phyloP scores from a whole-genome alignment of 2,113 vertebrate species.

The Ia io region DNA sequence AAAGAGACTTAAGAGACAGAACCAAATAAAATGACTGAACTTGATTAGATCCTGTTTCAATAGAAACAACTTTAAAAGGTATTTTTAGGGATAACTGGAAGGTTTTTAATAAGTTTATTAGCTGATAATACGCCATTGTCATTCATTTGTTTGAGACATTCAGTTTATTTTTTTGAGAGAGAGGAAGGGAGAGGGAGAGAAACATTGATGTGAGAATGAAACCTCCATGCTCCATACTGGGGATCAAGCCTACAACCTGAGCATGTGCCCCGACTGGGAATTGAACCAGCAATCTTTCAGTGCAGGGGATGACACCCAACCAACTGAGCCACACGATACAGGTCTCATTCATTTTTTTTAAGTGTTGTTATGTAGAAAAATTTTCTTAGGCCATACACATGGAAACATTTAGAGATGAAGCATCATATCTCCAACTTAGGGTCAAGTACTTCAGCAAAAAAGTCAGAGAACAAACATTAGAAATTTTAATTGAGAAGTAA shows the following conservation, averaged over 20 bases:
- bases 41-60: not conserved
- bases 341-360: not conserved
- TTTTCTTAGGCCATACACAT: not conserved
- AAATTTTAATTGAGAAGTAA: too few species aligned
- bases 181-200: not conserved
- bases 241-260: too few species aligned
- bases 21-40: not conserved
- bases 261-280: too few species aligned
- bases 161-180: not conserved
- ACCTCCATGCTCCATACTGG: too few species aligned
- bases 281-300: too few species aligned
- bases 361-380: not conserved
- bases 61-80: constrained; percentile 4
- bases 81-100: not conserved
- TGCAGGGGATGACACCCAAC: too few species aligned
- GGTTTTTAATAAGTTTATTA: constrained; percentile 25
- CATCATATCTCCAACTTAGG: not conserved
- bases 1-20: not conserved
- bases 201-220: not conserved
- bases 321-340: too few species aligned
- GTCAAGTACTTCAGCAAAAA: not conserved
- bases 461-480: not conserved
- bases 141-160: not conserved
- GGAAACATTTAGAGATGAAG: not conserved
- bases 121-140: not conserved